phyloP scores from a whole-genome alignment of 2,888 invertebrate species.

The Schizaphis graminum region DNA sequence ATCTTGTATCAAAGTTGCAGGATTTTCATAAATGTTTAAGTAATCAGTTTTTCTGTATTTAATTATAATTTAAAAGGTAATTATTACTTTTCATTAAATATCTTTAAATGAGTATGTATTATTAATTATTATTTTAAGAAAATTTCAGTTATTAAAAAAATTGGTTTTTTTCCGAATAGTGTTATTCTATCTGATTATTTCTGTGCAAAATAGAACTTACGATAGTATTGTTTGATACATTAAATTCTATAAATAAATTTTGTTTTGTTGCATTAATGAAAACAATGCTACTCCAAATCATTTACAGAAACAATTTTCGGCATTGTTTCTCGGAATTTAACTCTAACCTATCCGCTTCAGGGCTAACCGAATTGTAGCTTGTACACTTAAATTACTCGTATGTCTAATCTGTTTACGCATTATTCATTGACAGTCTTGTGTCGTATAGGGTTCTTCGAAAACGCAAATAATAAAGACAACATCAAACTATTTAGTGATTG shows the following conservation, averaged over 20 bases:
- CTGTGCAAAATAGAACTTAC: background rate
- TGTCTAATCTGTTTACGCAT: background rate
- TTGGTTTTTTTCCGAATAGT: background rate
- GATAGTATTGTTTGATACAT: background rate
- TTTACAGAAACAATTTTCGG: background rate
- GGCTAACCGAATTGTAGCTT: background rate
- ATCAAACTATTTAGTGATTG: background rate
- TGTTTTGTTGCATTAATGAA: background rate
- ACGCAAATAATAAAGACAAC: background rate
- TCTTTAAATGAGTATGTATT: background rate
- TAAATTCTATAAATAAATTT: background rate
- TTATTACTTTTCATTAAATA: background rate
- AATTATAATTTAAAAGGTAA: background rate
- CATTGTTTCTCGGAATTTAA: background rate
- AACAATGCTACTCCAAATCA: background rate
- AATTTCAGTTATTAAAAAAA: background rate
- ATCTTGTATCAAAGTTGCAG: background rate
- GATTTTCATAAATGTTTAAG: background rate
- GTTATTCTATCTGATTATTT: background rate
- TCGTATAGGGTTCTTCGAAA: background rate
- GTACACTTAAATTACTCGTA: slow-evolving; percentile 1
- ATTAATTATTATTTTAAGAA: background rate
- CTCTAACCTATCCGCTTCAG: slow-evolving; percentile 1
- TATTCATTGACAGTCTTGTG: background rate
- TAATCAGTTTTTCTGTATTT: background rate